Percentiles rank a stretch among this genome's conserved stretches.
Conservation (phyloP, 2,797 vertebrate species). For the Gadopsis bispinosus region DNA sequence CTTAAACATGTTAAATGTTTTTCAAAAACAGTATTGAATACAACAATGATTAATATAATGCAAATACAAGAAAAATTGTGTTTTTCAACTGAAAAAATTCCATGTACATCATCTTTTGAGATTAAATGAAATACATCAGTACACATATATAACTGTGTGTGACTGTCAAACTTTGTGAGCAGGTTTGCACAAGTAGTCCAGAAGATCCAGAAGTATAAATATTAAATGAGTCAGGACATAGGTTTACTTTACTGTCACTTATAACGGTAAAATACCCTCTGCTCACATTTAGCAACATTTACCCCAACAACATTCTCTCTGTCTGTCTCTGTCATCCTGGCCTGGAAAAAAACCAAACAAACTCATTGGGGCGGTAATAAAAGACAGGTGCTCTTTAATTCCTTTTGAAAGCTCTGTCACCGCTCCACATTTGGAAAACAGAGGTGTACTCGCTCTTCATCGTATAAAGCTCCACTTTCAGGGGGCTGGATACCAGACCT, state of each 20-base stretch:
- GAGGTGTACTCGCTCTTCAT: slow-evolving; percentile 22
- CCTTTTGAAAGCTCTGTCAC: slow-evolving; percentile 44
- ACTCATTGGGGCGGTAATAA: slow-evolving; percentile 62
- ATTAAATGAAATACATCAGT: not conserved
- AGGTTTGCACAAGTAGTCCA: not conserved
- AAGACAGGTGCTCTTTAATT: slow-evolving; percentile 74
- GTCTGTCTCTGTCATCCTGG: slow-evolving; percentile 2
- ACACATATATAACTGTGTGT: not conserved
- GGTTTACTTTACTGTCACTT: slow-evolving; percentile 8
- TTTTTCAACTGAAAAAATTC: not conserved
- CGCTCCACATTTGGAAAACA: slow-evolving; percentile 45
- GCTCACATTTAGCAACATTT: no score
- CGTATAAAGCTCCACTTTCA: slow-evolving; percentile 37
- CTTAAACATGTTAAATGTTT: not conserved
- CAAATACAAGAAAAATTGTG: not conserved
- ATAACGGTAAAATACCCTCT: not conserved
- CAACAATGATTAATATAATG: not conserved
- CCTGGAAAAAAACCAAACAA: slow-evolving; percentile 51
- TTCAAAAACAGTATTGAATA: not conserved
- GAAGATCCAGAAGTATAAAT: not conserved
- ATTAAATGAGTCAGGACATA: slow-evolving; percentile 13
- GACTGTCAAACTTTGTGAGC: not conserved
- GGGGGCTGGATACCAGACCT: slow-evolving; percentile 51
- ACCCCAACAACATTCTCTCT: not conserved
- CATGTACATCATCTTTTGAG: not conserved